Conservation (phyloP, 2,888 invertebrate species). For the Lasioglossum zephyrum region DNA sequence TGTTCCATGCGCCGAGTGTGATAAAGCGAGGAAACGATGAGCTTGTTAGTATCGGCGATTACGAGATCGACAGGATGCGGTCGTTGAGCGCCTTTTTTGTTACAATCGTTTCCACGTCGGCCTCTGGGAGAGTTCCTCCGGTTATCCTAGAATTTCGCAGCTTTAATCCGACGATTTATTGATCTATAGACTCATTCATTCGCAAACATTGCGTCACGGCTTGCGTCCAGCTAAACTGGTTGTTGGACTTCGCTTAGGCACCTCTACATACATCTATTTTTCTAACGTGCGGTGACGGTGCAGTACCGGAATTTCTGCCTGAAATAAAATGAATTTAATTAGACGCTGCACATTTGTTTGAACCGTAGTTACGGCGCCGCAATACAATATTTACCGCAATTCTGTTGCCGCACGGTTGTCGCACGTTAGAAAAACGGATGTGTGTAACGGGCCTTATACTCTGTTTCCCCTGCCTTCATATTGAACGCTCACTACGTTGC, state of each 20-base stretch:
- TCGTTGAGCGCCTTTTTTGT: conserved; percentile 33
- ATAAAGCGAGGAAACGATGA: conserved; percentile 27
- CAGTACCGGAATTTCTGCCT: too few relatives aligned
- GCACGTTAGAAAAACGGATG: too few relatives aligned
- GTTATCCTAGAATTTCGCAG: conserved; percentile 32
- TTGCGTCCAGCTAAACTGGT: conserved; percentile 28
- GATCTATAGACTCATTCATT: conserved; percentile 40
- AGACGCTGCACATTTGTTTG: too few relatives aligned
- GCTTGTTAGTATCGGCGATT: conserved; percentile 53
- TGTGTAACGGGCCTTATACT: not conserved
- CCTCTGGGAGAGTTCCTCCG: not conserved
- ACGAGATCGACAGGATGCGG: conserved; percentile 41
- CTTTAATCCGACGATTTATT: conserved; percentile 42
- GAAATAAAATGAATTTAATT: too few relatives aligned
- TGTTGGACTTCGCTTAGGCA: conserved; percentile 13
- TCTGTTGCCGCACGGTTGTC: too few relatives aligned
- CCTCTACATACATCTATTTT: too few relatives aligned
- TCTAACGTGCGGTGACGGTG: too few relatives aligned
- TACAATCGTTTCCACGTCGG: conserved; percentile 22
- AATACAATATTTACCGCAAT: too few relatives aligned
- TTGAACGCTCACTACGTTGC: not conserved
- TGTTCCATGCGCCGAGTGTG: conserved; percentile 23
- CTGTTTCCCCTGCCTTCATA: not conserved
- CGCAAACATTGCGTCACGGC: conserved; percentile 33
- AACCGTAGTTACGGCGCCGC: too few relatives aligned